Evolutionary conservation across 2,888 invertebrate species (phyloP).

Genomic region (Epirrita christyi): DNA sequence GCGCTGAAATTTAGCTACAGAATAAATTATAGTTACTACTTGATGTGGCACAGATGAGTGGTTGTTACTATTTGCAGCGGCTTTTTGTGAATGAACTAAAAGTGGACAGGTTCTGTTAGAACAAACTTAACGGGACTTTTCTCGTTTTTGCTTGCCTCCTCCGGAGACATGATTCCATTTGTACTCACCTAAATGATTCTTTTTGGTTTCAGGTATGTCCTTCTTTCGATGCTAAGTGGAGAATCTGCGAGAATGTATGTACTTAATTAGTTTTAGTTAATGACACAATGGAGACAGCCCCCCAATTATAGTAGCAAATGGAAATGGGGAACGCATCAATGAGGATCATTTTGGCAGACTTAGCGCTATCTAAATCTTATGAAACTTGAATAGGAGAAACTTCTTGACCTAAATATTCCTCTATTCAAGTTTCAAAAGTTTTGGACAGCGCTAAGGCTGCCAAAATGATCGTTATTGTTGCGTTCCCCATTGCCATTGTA

Average conservation of each 20-base stretch:
- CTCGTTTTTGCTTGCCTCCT: constrained; percentile 30
- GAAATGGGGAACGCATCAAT: too few species aligned
- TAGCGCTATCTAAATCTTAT: too few species aligned
- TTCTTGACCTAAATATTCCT: too few species aligned
- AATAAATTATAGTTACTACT: not conserved
- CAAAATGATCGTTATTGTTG: too few species aligned
- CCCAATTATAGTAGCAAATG: too few species aligned
- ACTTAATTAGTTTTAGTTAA: too few species aligned
- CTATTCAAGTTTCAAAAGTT: too few species aligned
- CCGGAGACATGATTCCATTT: constrained; percentile 28
- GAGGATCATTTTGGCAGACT: too few species aligned
- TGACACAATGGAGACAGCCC: too few species aligned
- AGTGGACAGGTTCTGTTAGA: constrained; percentile 71
- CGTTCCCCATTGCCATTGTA: too few species aligned
- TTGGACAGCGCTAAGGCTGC: too few species aligned
- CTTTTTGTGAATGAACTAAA: constrained; percentile 77
- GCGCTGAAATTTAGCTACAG: constrained; percentile 61
- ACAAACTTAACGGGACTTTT: constrained; percentile 75
- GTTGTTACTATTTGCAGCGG: constrained; percentile 46
- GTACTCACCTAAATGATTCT: constrained; percentile 19
- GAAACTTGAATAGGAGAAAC: too few species aligned
- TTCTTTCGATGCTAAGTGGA: constrained; percentile 2
- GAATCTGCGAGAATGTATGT: constrained; percentile 11
- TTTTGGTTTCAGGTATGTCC: constrained; percentile 36
- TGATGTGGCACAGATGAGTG: constrained; percentile 47